A percentile compares a stretch with the other conserved stretches of the same genome.
phyloP scores from a whole-genome alignment of 2,888 invertebrate genomes.

The Laothoe populi region DNA sequence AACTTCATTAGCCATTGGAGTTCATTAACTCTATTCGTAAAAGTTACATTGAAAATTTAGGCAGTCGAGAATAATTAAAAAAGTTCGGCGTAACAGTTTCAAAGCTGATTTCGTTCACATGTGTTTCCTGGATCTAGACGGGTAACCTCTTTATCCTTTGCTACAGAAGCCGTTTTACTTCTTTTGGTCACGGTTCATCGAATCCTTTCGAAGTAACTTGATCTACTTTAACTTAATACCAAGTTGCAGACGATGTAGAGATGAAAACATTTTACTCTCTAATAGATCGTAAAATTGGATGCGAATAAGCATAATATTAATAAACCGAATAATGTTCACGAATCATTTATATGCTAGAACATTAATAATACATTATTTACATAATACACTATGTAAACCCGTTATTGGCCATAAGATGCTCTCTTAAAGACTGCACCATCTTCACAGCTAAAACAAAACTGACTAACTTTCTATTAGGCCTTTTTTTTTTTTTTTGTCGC shows the following conservation, averaged over 20 bases:
- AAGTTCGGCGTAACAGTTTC: constrained; percentile 57
- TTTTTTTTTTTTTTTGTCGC: too few relatives aligned
- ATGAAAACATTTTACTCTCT: constrained; percentile 3
- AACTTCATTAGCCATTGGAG: constrained; percentile 56
- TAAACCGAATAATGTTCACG: background rate
- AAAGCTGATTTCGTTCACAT: constrained; percentile 53
- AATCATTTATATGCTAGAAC: background rate
- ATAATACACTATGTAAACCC: too few relatives aligned
- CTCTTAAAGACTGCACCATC: too few relatives aligned
- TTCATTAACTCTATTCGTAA: constrained; percentile 55
- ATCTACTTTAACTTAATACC: constrained; percentile 43
- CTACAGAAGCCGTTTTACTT: constrained; percentile 38
- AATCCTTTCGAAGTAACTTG: constrained; percentile 44
- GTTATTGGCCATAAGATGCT: too few relatives aligned
- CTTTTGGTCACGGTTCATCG: constrained; percentile 46
- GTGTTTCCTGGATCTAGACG: constrained; percentile 41
- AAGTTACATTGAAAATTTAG: constrained; percentile 51
- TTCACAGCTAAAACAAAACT: too few relatives aligned
- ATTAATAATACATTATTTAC: too few relatives aligned
- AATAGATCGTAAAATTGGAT: background rate
- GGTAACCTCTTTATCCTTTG: constrained; percentile 48
- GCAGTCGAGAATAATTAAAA: constrained; percentile 64
- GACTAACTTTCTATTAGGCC: too few relatives aligned
- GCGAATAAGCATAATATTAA: background rate
- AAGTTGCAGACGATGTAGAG: constrained; percentile 18